phyloP scores from a whole-genome alignment of 2,888 invertebrate species.

The Macropis europaea region DNA sequence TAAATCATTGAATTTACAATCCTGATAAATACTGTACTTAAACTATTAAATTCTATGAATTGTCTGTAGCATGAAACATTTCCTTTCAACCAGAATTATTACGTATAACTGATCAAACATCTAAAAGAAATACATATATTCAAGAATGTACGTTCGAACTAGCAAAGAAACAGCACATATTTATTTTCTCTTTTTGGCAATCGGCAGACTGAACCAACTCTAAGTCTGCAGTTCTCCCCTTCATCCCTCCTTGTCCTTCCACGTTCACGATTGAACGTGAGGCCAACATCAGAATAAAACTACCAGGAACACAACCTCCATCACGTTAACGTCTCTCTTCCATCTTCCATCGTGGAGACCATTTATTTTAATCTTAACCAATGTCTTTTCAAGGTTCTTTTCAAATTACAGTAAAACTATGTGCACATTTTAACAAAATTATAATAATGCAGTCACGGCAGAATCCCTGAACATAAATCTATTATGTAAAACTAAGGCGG shows the following conservation, averaged over 20 bases:
- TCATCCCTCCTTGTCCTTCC: conserved; percentile 30
- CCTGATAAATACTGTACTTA: neutral
- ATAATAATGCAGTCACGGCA: conserved; percentile 13
- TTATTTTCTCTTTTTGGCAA: conserved; percentile 53
- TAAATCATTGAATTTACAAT: too few relatives aligned
- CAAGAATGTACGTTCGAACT: conserved; percentile 8
- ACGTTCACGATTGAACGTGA: conserved; percentile 64
- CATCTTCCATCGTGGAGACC: conserved; percentile 65
- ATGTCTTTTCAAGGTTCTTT: conserved; percentile 62
- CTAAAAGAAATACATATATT: conserved; percentile 4
- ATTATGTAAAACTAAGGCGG: too few relatives aligned
- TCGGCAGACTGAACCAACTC: conserved; percentile 49
- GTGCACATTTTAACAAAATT: conserved; percentile 9
- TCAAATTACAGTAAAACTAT: conserved; percentile 52
- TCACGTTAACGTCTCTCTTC: conserved; percentile 71
- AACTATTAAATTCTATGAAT: neutral
- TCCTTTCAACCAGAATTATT: conserved; percentile 15
- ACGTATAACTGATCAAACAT: conserved; percentile 19
- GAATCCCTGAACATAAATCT: too few relatives aligned
- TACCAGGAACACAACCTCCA: conserved; percentile 62
- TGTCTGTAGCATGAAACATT: neutral
- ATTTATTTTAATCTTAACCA: conserved; percentile 70
- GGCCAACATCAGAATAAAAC: conserved; percentile 67
- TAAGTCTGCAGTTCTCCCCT: conserved; percentile 42
- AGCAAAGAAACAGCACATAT: conserved; percentile 29